Conservation (phyloP, 2,113 vertebrate genomes). For the Callocephalon fimbriatum region DNA sequence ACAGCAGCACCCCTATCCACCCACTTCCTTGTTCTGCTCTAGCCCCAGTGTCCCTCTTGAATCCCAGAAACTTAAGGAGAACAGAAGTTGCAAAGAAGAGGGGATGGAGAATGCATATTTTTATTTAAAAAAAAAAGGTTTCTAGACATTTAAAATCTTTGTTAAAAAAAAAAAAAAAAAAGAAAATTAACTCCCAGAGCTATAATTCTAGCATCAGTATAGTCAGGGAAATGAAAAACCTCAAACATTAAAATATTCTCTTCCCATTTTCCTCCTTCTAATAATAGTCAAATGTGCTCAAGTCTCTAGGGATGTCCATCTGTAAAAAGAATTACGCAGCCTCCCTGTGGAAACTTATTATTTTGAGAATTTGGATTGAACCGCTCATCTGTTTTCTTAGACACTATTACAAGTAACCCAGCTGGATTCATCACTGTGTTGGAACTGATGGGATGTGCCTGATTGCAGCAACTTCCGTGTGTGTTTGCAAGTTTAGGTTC, state of each 20-base stretch:
- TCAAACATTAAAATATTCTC: background rate
- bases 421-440: conserved; percentile 16
- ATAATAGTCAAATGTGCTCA: conserved; percentile 5
- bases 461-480: background rate
- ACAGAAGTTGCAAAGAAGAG: background rate
- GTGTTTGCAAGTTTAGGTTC: background rate
- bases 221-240: conserved; percentile 31
- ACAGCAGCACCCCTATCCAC: background rate
- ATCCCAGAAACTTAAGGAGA: background rate
- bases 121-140: conserved; percentile 42
- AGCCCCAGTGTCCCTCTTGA: background rate
- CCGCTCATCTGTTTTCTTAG: conserved; percentile 48
- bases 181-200: background rate
- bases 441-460: conserved; percentile 19
- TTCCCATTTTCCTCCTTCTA: background rate
- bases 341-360: background rate
- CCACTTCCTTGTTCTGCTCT: background rate
- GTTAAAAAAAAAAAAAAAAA: background rate
- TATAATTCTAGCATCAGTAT: conserved; percentile 29
- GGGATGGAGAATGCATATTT: conserved; percentile 14
- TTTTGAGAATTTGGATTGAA: conserved; percentile 47
- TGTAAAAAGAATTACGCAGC: conserved; percentile 47
- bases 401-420: conserved; percentile 4
- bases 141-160: conserved; percentile 28
- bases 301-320: conserved; percentile 26